phyloP scores from a whole-genome alignment of 2,797 vertebrate species.

The Neosalanx taihuensis region DNA sequence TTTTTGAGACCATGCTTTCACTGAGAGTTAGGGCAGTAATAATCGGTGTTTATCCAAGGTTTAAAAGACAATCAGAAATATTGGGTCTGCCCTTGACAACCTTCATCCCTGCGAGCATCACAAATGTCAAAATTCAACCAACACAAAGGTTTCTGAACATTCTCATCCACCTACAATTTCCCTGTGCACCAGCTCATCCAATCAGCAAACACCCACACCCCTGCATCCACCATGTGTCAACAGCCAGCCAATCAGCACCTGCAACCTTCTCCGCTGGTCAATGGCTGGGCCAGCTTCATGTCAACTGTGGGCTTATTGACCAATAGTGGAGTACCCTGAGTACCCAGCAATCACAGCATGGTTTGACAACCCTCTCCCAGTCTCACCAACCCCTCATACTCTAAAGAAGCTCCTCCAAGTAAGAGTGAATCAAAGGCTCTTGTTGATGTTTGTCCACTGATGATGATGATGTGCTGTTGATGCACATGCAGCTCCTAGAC shows the following conservation, averaged over 20 bases:
- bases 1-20: not conserved
- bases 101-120: conserved; percentile 24
- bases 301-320: conserved; percentile 62
- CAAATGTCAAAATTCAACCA: conserved; percentile 42
- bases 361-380: conserved; percentile 65
- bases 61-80: conserved; percentile 34
- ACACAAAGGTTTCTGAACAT: conserved; percentile 66
- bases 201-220: conserved; percentile 73
- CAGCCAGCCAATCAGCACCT: conserved; percentile 63
- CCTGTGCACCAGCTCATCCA: conserved; percentile 74
- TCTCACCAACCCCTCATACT: conserved; percentile 53
- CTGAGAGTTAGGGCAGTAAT: conserved; percentile 10
- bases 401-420: conserved; percentile 76
- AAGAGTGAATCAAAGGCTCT: conserved; percentile 18
- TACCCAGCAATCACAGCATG: conserved; percentile 69
- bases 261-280: conserved; percentile 54
- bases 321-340: conserved; percentile 59
- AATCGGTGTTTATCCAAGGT: conserved; percentile 9
- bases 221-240: conserved; percentile 73
- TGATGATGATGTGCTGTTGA: conserved; percentile 22
- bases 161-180: conserved; percentile 74
- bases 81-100: conserved; percentile 40
- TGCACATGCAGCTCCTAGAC: not conserved
- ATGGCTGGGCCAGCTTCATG: conserved; percentile 59
- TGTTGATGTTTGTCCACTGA: not conserved